phyloP scores from a whole-genome alignment of 2,113 vertebrate species.

The Gopherus evgoodei region DNA sequence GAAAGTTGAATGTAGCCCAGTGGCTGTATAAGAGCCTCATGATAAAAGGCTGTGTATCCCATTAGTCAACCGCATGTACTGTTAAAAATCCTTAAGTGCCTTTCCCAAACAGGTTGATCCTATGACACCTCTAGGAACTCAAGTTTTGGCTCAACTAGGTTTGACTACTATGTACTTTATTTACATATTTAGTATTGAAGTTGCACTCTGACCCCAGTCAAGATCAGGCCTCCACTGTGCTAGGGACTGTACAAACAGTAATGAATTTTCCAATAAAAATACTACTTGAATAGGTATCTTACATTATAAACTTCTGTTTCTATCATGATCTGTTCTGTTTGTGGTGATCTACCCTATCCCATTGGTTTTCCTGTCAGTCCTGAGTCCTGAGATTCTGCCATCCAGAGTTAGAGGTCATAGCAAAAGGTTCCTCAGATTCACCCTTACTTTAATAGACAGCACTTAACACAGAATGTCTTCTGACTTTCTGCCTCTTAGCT shows the following conservation, averaged over 20 bases:
- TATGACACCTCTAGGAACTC: background rate
- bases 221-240: background rate
- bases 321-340: background rate
- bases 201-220: background rate
- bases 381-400: background rate
- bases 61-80: background rate
- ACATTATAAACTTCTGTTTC: conserved; percentile 36
- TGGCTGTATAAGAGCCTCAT: background rate
- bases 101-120: background rate
- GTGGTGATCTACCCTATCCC: background rate
- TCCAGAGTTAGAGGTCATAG: background rate
- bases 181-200: background rate
- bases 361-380: background rate
- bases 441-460: background rate
- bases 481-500: conserved; percentile 1
- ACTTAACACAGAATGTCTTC: background rate
- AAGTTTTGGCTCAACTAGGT: background rate
- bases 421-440: background rate
- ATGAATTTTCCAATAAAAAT: conserved; percentile 21
- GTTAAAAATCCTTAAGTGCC: background rate
- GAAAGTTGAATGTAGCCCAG: conserved; percentile 6
- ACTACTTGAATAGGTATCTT: background rate
- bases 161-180: background rate
- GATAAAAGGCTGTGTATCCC: background rate
- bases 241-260: background rate